Evolutionary conservation across 1,140 invertebrate species (phyloP).

Genomic region (Aphidius ervi): DNA sequence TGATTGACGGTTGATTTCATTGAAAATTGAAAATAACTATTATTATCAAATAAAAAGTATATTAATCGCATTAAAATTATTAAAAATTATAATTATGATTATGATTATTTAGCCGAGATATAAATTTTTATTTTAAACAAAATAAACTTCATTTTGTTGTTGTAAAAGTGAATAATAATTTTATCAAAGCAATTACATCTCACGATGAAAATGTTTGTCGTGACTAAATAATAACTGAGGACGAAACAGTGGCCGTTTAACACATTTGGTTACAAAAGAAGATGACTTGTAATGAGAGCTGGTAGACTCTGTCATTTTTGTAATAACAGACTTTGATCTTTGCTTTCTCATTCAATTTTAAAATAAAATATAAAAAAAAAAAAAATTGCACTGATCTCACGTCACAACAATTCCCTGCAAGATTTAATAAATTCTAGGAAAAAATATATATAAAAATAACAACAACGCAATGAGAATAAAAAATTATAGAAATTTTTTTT

Average conservation of each 20-base stretch:
- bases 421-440: too few relatives aligned
- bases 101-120: not conserved
- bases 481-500: too few relatives aligned
- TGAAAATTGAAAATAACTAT: too few relatives aligned
- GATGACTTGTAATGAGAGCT: slow-evolving; percentile 14
- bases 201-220: slow-evolving; percentile 1
- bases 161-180: too few relatives aligned
- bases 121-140: not conserved
- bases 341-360: slow-evolving; percentile 1
- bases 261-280: slow-evolving; percentile 26
- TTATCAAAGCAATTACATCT: too few relatives aligned
- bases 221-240: slow-evolving; percentile 14
- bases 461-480: too few relatives aligned
- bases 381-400: not conserved
- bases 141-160: too few relatives aligned
- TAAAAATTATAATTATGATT: too few relatives aligned
- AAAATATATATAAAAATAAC: too few relatives aligned
- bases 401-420: not conserved
- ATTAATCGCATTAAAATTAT: too few relatives aligned
- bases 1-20: not conserved
- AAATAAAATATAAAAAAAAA: not conserved
- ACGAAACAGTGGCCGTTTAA: slow-evolving; percentile 17
- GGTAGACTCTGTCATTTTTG: slow-evolving; percentile 28
- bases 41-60: too few relatives aligned
- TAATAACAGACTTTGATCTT: slow-evolving; percentile 26